phyloP scores from a whole-genome alignment of 2,113 vertebrate genomes.

The Parotia lawesii region DNA sequence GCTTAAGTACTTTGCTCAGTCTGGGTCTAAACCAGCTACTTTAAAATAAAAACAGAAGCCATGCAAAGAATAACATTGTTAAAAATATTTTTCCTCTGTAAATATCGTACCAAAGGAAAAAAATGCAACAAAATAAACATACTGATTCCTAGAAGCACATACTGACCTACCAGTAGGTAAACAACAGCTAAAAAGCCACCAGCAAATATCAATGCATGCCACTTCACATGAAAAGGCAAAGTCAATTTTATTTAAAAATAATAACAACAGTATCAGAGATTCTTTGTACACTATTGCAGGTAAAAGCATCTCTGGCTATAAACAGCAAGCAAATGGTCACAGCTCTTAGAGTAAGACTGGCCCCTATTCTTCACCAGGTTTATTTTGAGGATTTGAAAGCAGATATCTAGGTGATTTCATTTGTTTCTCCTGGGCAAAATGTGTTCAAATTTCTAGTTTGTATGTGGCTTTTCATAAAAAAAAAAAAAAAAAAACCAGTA shows the following conservation, averaged over 20 bases:
- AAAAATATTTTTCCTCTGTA: not conserved
- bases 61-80: not conserved
- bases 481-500: not conserved
- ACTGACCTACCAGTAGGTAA: not conserved
- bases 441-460: not conserved
- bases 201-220: not conserved
- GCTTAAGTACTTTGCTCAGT: constrained; percentile 23
- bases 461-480: not conserved
- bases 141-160: not conserved
- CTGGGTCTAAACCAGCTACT: not conserved
- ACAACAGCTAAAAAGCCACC: not conserved
- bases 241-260: not conserved
- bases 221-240: not conserved
- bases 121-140: not conserved
- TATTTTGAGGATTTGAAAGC: not conserved
- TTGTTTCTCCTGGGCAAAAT: not conserved
- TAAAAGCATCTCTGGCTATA: not conserved
- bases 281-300: not conserved
- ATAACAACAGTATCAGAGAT: not conserved
- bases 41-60: constrained; percentile 5
- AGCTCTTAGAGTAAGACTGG: not conserved
- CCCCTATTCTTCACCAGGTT: not conserved
- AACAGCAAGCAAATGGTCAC: not conserved
- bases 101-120: not conserved
- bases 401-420: not conserved